A percentile compares a stretch with the other conserved stretches of the same genome.
Evolutionary conservation across 2,113 vertebrate genomes (phyloP).

Genomic region (Prinia subflava): DNA sequence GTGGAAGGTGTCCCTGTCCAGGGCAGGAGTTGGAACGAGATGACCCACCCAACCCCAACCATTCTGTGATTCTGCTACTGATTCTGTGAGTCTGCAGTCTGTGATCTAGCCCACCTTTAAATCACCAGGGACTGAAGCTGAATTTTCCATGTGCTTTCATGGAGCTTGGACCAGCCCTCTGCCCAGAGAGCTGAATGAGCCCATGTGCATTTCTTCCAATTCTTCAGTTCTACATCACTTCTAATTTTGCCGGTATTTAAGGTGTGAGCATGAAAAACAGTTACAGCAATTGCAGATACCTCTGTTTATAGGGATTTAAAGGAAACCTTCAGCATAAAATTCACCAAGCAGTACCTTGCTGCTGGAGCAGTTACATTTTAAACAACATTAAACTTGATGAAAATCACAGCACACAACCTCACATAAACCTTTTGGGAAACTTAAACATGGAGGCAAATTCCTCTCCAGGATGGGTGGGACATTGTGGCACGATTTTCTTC

Average conservation of each 20-base stretch:
- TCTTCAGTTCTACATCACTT: neutral
- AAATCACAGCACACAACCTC: neutral
- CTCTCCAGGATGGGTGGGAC: neutral
- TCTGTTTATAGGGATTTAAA: neutral
- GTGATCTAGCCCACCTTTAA: neutral
- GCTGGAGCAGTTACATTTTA: neutral
- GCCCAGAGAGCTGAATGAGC: neutral
- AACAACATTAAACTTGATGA: neutral
- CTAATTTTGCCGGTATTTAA: neutral
- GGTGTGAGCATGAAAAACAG: neutral
- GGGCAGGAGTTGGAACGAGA: neutral
- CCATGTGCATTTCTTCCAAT: neutral
- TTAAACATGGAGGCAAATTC: rapidly evolving
- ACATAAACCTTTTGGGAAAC: neutral
- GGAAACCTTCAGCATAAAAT: neutral
- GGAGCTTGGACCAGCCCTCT: neutral
- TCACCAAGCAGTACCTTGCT: neutral
- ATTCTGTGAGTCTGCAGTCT: too few species aligned
- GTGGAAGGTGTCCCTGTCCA: neutral
- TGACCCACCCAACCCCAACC: neutral
- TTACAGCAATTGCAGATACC: neutral
- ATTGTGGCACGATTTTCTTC: neutral
- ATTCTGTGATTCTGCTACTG: too few species aligned
- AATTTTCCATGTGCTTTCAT: neutral
- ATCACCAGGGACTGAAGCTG: neutral